Evolutionary conservation across 1,140 invertebrate genomes (phyloP), one percentile per base, ranked within the genome.

Genomic region (Drosophila bocki): DNA sequence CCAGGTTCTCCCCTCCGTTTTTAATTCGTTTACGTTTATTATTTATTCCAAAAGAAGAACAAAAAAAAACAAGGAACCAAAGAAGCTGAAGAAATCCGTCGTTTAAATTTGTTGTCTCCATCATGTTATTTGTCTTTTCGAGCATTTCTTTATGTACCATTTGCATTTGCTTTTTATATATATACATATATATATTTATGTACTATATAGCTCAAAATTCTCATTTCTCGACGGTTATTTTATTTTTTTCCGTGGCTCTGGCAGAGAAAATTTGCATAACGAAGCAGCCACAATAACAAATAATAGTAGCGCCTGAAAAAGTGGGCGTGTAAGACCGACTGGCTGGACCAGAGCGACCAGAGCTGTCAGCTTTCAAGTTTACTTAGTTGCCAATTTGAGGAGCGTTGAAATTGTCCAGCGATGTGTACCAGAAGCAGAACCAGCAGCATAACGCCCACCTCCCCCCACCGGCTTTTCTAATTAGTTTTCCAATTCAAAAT

Each of bases 21-120:
- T 88, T 88, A 90, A 88, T 88, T 88, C 85, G 85, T 88, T 88
- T 88, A 90, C 80, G 85, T 90, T 88, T 88, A 88, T 88, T 88
- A 88, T 88, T 88, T 88, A 88, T 88, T 90, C 85, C 84, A 58
- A 63, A 58, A 15, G 39, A 54, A 62, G 57, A 17, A 47, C 48
- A 62, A 63, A 33, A 67, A 76, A 75, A 75, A 77, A 47, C 60
- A 44, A 56, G 53, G 39, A 57, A 56, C 35, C 53, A 56, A 22
- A 22, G 37, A 42, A 54, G 26, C 61, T 44, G 48, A 63, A 79
- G 65, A 61, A 78, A 62, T 74, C 53, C 75, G 50, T 84, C 77
- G 70, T 57, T 78, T 69, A 69, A 61, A 71, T 77, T 83, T 79
- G 80, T 65, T 79, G 44, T 69, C 65, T 41, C 68, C 54, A 19